A percentile compares a stretch with the other conserved stretches of the same genome.
These are phyloP conservation scores for Caenorhabditis wallacei DNA, from an alignment of 2,888 invertebrate genomes.

Conservation along the genomic window DNA sequence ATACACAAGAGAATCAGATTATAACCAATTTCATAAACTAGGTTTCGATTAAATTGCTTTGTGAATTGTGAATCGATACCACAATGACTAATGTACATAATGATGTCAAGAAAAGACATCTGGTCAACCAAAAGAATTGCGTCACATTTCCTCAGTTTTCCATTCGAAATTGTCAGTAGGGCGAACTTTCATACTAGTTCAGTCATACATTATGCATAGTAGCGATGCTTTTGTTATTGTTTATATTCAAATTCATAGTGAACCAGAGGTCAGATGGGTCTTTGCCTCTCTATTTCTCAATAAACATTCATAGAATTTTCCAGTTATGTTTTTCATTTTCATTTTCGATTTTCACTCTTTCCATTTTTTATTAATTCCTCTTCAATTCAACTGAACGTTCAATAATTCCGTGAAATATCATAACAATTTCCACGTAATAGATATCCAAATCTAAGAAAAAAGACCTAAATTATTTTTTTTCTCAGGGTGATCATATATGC, in stretches of 20 bases:
- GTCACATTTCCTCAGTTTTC: slow-evolving; percentile 9
- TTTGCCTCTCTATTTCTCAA: slow-evolving; percentile 11
- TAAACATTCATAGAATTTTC: slow-evolving; percentile 4
- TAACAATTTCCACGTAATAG: too few species aligned
- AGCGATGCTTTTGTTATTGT: slow-evolving; percentile 22
- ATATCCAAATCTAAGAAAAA: background rate
- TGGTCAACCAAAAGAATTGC: background rate
- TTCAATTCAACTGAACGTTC: too few species aligned
- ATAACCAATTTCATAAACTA: too few species aligned
- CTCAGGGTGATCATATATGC: slow-evolving; percentile 46
- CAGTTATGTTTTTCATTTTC: background rate
- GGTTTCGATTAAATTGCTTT: too few species aligned
- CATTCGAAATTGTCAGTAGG: background rate
- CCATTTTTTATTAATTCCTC: background rate
- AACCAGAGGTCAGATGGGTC: background rate
- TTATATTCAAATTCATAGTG: background rate
- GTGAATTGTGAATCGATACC: background rate
- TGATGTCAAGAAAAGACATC: background rate
- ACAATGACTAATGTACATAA: background rate
- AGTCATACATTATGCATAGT: too few species aligned
- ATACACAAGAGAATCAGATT: too few species aligned
- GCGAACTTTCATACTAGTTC: background rate
- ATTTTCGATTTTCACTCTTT: background rate
- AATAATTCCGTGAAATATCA: too few species aligned
- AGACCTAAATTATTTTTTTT: background rate